Conservation (phyloP, 2,797 vertebrate genomes). For the Falco novaeseelandiae region DNA sequence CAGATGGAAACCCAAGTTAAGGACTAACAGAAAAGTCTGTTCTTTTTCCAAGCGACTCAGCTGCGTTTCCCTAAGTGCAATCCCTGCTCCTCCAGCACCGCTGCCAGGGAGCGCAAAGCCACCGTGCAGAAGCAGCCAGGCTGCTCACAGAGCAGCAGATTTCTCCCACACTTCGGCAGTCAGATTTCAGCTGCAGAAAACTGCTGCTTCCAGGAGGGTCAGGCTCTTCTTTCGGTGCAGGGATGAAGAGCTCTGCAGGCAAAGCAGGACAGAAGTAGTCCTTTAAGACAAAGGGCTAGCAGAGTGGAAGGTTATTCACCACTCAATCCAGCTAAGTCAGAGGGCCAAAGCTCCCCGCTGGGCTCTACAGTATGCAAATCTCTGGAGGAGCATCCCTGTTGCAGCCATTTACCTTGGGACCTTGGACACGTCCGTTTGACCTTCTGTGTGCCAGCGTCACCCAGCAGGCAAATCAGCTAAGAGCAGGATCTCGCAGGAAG, state of each 20-base stretch:
- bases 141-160: neutral
- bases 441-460: neutral
- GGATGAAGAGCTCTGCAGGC: neutral
- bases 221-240: neutral
- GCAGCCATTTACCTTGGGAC: neutral
- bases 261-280: neutral
- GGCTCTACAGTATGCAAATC: neutral
- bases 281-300: neutral
- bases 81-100: neutral
- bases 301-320: neutral
- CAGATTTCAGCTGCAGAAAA: neutral
- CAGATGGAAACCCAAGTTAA: neutral
- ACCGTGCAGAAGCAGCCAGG: neutral
- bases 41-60: neutral
- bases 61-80: neutral
- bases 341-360: neutral
- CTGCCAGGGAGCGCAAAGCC: neutral
- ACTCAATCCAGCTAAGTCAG: neutral
- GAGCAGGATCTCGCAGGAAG: neutral
- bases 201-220: neutral
- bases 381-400: neutral
- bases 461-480: neutral
- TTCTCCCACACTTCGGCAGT: neutral
- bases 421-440: rapidly evolving
- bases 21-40: neutral